A percentile compares a stretch with the other conserved stretches of the same genome.
Conservation (phyloP, 2,113 vertebrate genomes). For the Gobius niger region DNA sequence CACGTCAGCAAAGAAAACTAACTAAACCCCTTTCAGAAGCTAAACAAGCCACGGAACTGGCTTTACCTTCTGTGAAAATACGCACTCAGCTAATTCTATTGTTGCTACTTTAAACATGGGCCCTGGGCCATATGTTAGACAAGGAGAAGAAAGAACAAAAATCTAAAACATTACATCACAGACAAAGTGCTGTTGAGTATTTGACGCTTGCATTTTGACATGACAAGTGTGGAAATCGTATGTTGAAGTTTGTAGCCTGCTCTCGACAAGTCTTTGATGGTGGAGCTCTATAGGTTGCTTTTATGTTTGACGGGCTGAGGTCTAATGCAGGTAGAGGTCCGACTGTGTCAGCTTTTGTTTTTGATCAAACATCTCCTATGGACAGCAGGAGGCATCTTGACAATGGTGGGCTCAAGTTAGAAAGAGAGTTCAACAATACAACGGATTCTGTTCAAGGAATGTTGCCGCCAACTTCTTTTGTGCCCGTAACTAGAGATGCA, state of each 20-base stretch:
- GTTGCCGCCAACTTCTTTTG: not conserved
- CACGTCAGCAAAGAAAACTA: constrained; percentile 16
- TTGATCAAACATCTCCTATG: constrained; percentile 10
- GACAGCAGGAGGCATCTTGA: not conserved
- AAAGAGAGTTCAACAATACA: not conserved
- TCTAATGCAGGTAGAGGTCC: constrained; percentile 1
- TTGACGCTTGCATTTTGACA: not conserved
- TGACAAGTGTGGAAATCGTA: not conserved
- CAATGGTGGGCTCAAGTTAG: not conserved
- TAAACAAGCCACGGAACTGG: constrained; percentile 1
- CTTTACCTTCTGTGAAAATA: constrained; percentile 4
- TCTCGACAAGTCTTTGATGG: not conserved
- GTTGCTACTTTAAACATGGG: constrained; percentile 40
- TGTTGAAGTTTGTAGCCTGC: not conserved
- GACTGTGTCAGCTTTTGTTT: constrained; percentile 8
- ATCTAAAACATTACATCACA: not conserved
- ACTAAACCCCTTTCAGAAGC: constrained; percentile 12
- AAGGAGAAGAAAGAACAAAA: not conserved
- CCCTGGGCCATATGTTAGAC: constrained; percentile 13
- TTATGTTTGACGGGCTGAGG: not conserved
- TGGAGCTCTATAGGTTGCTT: constrained; percentile 3
- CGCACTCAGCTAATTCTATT: constrained; percentile 34
- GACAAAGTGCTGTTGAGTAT: not conserved
- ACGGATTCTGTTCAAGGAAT: not conserved
- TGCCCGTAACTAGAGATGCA: no score